phyloP scores from a whole-genome alignment of 2,797 vertebrate genomes.

The Hyperoplus lanceolatus region DNA sequence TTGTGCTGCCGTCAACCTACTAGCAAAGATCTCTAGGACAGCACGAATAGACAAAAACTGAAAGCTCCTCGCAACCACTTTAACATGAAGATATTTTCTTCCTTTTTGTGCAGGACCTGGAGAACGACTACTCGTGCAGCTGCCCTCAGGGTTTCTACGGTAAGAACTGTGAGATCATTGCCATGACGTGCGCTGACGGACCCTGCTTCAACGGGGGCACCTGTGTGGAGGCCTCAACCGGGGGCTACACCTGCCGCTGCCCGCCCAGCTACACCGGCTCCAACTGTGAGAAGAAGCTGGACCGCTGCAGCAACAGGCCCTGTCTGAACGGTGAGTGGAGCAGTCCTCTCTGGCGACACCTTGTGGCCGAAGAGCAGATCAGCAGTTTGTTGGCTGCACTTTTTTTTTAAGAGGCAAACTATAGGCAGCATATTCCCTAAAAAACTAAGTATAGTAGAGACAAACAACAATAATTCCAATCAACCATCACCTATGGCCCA shows the following conservation, averaged over 20 bases:
- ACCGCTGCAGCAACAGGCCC: constrained; percentile 90
- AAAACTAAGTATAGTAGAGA: too few relatives aligned
- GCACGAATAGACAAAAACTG: not conserved
- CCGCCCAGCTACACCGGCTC: constrained; percentile 91
- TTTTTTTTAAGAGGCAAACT: too few relatives aligned
- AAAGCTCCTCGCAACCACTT: not conserved
- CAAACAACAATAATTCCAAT: too few relatives aligned
- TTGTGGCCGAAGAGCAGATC: constrained; percentile 49
- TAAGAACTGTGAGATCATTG: constrained; percentile 92
- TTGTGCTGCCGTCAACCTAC: too few relatives aligned
- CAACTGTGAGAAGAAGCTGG: constrained; percentile 95
- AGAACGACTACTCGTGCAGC: constrained; percentile 91
- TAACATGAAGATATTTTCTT: not conserved
- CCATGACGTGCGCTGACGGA: constrained; percentile 92
- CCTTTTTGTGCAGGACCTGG: constrained; percentile 82
- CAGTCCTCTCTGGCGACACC: constrained; percentile 67
- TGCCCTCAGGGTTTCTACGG: constrained; percentile 95
- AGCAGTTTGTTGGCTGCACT: not conserved
- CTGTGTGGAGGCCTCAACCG: constrained; percentile 83
- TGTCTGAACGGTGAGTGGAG: constrained; percentile 84
- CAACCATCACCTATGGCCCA: too few relatives aligned
- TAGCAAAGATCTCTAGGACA: too few relatives aligned
- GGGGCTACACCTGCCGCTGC: constrained; percentile 91
- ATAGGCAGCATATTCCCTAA: too few relatives aligned
- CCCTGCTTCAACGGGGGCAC: constrained; percentile 94